Evolutionary conservation across 2,888 invertebrate genomes (phyloP).

Genomic region (Piscicola geometra): DNA sequence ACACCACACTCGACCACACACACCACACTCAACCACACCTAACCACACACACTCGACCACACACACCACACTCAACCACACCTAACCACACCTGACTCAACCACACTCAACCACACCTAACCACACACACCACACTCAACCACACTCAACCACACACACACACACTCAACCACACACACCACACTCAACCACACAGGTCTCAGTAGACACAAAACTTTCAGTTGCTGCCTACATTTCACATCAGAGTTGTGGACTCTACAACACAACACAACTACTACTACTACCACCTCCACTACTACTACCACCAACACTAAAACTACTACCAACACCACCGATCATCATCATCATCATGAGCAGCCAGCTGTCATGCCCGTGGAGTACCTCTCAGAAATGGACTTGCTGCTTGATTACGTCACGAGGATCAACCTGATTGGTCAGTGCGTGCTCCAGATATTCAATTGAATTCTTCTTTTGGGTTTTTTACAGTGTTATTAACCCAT

Average conservation of each 20-base stretch:
- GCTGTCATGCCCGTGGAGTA: conserved; percentile 65
- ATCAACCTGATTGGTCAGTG: conserved; percentile 61
- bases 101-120: neutral
- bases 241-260: neutral
- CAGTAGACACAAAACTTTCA: neutral
- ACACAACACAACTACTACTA: too few relatives aligned
- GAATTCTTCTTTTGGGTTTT: neutral
- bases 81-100: neutral
- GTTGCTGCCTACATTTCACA: neutral
- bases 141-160: neutral
- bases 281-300: too few relatives aligned
- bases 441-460: neutral
- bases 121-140: neutral
- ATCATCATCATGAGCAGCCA: neutral
- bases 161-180: neutral
- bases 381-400: conserved; percentile 74
- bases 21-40: too few relatives aligned
- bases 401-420: conserved; percentile 72
- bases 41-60: too few relatives aligned
- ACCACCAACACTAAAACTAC: too few relatives aligned
- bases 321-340: too few relatives aligned
- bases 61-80: neutral
- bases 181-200: neutral
- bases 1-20: too few relatives aligned
- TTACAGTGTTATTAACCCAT: neutral